These are phyloP conservation scores for Pteronura brasiliensis DNA, from an alignment of 2,113 vertebrate species.

Conservation along the genomic window DNA sequence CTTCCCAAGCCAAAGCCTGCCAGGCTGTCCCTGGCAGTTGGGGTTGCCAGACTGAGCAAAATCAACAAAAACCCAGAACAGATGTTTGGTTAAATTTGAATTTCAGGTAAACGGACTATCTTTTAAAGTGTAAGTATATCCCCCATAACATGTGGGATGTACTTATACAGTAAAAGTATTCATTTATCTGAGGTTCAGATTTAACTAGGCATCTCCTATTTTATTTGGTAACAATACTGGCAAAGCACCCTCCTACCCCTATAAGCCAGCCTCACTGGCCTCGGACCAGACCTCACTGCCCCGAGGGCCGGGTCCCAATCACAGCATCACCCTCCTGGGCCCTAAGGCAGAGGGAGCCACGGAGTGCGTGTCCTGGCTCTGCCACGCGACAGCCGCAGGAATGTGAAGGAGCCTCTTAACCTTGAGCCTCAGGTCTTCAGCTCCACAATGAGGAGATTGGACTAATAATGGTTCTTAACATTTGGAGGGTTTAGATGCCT, in stretches of 20 bases:
- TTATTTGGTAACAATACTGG: neutral
- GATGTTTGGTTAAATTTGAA: neutral
- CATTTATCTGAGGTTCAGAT: neutral
- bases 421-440: neutral
- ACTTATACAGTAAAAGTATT: neutral
- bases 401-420: neutral
- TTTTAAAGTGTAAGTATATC: neutral
- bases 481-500: neutral
- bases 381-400: neutral
- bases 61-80: neutral
- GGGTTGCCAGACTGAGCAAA: neutral
- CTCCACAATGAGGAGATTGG: neutral
- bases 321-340: neutral
- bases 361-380: neutral
- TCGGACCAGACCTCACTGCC: neutral
- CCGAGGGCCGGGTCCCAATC: neutral
- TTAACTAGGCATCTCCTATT: neutral
- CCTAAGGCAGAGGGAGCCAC: neutral
- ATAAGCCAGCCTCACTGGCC: neutral
- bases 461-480: neutral
- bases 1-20: neutral
- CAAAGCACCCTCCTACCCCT: neutral
- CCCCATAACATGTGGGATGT: neutral
- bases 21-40: neutral
- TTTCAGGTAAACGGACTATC: neutral